phyloP scores from a whole-genome alignment of 1,140 invertebrate species.

The Drosophila funebris region DNA sequence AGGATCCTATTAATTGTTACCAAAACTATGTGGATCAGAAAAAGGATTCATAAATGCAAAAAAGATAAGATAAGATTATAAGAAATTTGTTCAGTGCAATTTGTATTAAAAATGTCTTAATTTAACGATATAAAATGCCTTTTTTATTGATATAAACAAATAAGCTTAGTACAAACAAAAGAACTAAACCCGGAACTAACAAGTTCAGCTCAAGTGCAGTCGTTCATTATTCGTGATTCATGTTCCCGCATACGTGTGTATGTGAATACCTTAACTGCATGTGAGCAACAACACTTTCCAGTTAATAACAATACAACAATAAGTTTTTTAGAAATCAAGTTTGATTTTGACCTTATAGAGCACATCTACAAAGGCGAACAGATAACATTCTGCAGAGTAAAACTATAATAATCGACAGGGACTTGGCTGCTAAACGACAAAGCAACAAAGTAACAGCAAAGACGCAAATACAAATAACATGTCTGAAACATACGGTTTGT shows the following conservation, averaged over 20 bases:
- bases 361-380: neutral
- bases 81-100: neutral
- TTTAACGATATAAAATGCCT: neutral
- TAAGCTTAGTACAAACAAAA: neutral
- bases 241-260: neutral
- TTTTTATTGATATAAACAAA: neutral
- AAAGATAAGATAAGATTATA: neutral
- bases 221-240: constrained; percentile 1
- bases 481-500: constrained; percentile 83
- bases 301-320: constrained; percentile 40
- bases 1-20: constrained; percentile 76
- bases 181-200: constrained; percentile 13
- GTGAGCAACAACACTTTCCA: constrained; percentile 45
- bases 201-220: constrained; percentile 18
- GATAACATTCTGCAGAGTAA: neutral
- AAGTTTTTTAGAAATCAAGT: constrained; percentile 4
- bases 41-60: constrained; percentile 35
- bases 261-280: constrained; percentile 9
- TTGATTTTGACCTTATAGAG: neutral
- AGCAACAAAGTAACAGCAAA: constrained; percentile 41
- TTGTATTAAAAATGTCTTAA: neutral
- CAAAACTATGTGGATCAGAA: constrained; percentile 59
- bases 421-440: neutral
- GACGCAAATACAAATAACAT: constrained; percentile 70
- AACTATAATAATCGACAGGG: neutral